Percentiles rank a stretch among this genome's conserved stretches.
Evolutionary conservation across 1,140 invertebrate genomes (phyloP).

Genomic region (Bombus consobrinus): DNA sequence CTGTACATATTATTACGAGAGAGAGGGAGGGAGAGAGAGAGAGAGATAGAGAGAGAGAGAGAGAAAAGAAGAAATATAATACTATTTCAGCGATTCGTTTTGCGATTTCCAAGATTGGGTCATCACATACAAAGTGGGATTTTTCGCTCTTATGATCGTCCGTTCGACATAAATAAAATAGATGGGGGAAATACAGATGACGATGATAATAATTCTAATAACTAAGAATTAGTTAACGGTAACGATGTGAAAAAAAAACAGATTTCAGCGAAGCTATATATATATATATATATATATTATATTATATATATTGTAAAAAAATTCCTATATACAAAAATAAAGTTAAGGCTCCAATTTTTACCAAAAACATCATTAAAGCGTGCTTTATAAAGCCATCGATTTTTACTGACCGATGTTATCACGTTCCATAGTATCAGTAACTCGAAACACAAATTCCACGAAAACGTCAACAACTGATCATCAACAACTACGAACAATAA

Average conservation of each 20-base stretch:
- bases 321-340: conserved; percentile 81
- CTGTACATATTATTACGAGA: conserved; percentile 61
- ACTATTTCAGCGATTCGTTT: conserved; percentile 44
- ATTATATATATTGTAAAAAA: conserved; percentile 77
- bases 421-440: not conserved
- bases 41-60: not conserved
- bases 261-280: conserved; percentile 76
- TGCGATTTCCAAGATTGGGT: conserved; percentile 37
- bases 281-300: conserved; percentile 61
- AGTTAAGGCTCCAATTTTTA: conserved; percentile 80
- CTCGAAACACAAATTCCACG: not conserved
- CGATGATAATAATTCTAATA: conserved; percentile 61
- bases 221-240: conserved; percentile 56
- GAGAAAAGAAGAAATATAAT: conserved; percentile 1
- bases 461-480: not conserved
- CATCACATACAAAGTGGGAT: conserved; percentile 46
- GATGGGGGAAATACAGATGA: conserved; percentile 37
- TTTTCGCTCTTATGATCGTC: conserved; percentile 34
- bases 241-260: conserved; percentile 64
- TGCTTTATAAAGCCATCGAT: conserved; percentile 41
- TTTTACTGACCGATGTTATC: conserved; percentile 6
- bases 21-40: not conserved
- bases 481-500: not conserved
- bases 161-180: conserved; percentile 59
- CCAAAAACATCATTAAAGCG: conserved; percentile 58